phyloP scores from a whole-genome alignment of 2,888 invertebrate genomes.

The Polydrusus cervinus region DNA sequence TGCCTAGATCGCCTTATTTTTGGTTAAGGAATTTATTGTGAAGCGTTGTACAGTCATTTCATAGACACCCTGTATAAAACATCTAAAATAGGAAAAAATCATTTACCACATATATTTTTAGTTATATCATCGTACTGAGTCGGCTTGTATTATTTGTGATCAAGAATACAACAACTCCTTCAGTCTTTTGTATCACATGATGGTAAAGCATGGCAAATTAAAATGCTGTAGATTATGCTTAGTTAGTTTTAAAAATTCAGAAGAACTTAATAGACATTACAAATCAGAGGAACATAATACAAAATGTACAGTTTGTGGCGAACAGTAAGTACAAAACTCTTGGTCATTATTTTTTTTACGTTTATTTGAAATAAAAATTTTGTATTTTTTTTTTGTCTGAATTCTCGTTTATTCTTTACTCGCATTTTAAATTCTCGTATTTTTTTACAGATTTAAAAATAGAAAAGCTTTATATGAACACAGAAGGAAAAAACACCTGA shows the following conservation, averaged over 20 bases:
- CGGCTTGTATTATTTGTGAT: slow-evolving; percentile 42
- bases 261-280: slow-evolving; percentile 45
- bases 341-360: no score
- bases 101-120: no score
- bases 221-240: slow-evolving; percentile 51
- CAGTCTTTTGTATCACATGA: slow-evolving; percentile 48
- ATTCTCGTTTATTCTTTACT: no score
- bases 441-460: slow-evolving; percentile 45
- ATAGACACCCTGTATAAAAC: no score
- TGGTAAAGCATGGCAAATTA: slow-evolving; percentile 49
- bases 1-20: no score
- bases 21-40: no score
- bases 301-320: slow-evolving; percentile 48
- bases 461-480: slow-evolving; percentile 49
- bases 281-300: slow-evolving; percentile 52
- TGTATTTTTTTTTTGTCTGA: no score
- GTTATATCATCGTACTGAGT: slow-evolving; percentile 30
- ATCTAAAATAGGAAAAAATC: no score
- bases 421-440: no score
- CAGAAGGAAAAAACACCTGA: slow-evolving; percentile 49
- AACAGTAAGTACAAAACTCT: slow-evolving; percentile 44
- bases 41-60: no score
- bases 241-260: slow-evolving; percentile 46
- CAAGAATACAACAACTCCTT: slow-evolving; percentile 36
- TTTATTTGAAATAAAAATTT: no score